phyloP scores from a whole-genome alignment of 2,888 invertebrate genomes.

The Apantesis nais region DNA sequence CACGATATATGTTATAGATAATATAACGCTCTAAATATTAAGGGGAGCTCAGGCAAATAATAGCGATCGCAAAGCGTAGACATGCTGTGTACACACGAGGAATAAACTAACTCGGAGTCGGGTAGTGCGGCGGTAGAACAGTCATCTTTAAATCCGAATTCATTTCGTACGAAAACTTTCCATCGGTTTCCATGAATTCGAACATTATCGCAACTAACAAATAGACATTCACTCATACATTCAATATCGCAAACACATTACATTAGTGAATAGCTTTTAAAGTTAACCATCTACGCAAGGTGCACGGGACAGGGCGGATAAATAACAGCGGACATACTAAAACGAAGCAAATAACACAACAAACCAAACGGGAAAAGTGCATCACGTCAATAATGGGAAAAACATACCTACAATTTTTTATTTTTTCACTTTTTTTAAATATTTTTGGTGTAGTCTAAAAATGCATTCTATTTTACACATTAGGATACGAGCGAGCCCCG shows the following conservation, averaged over 20 bases:
- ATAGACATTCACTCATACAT: constrained; percentile 50
- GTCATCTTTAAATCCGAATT: constrained; percentile 27
- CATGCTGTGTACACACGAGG: constrained; percentile 42
- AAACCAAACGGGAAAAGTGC: constrained; percentile 79
- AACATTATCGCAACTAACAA: constrained; percentile 30
- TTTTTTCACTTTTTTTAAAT: constrained; percentile 58
- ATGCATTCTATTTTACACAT: constrained; percentile 80
- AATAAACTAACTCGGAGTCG: constrained; percentile 29
- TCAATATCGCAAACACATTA: constrained; percentile 51
- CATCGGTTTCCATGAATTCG: constrained; percentile 29
- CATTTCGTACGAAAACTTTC: constrained; percentile 20
- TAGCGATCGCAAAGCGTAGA: constrained; percentile 66
- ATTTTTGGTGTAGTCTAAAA: constrained; percentile 73
- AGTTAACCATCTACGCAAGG: constrained; percentile 62
- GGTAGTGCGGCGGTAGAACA: constrained; percentile 27
- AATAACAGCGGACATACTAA: constrained; percentile 74
- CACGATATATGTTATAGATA: constrained; percentile 45
- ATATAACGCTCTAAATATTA: constrained; percentile 46
- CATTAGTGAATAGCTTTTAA: constrained; percentile 42
- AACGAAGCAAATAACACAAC: constrained; percentile 80
- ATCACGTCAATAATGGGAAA: constrained; percentile 75
- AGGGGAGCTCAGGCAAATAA: constrained; percentile 63
- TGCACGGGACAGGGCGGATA: constrained; percentile 72
- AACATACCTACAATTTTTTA: constrained; percentile 72
- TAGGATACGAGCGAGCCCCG: constrained; percentile 63